Evolutionary conservation across 2,113 vertebrate species (phyloP).

Genomic region (Ciconia stormi): DNA sequence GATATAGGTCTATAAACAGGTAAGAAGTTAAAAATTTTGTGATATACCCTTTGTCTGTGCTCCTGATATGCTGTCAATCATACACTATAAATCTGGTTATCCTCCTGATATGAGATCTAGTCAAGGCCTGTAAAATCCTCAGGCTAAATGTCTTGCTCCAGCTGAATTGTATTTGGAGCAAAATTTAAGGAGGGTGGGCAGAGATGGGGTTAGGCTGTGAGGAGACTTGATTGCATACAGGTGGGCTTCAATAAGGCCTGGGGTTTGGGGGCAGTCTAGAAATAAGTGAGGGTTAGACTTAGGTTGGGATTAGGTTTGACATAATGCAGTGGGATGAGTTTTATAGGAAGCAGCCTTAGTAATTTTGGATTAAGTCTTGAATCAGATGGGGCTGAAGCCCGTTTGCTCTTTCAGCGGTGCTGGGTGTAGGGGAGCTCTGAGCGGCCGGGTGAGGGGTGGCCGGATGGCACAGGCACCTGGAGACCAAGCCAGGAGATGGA

Average conservation of each 20-base stretch:
- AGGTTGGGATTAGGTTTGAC: accelerated
- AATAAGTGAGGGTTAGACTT: accelerated
- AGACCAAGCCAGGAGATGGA: accelerated
- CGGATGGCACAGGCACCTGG: accelerated
- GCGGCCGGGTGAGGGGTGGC: not conserved
- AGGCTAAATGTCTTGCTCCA: not conserved
- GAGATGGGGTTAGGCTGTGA: not conserved
- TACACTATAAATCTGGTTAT: accelerated
- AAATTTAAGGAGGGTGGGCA: not conserved
- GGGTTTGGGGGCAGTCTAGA: not conserved
- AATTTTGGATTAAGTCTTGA: accelerated
- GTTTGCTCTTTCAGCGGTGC: accelerated
- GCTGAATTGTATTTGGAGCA: not conserved
- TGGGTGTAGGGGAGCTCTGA: accelerated
- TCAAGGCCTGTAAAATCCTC: not conserved
- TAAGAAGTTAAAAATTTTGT: not conserved
- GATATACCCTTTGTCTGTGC: not conserved
- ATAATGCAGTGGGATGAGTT: accelerated
- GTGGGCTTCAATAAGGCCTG: not conserved
- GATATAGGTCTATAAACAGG: not conserved
- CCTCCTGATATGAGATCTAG: accelerated
- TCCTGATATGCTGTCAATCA: not conserved
- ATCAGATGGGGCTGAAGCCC: accelerated
- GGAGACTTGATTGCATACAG: accelerated
- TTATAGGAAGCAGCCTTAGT: accelerated